These are phyloP conservation scores for Listrodromus nycthemerus DNA, from an alignment of 2,888 invertebrate species.

Conservation along the genomic window DNA sequence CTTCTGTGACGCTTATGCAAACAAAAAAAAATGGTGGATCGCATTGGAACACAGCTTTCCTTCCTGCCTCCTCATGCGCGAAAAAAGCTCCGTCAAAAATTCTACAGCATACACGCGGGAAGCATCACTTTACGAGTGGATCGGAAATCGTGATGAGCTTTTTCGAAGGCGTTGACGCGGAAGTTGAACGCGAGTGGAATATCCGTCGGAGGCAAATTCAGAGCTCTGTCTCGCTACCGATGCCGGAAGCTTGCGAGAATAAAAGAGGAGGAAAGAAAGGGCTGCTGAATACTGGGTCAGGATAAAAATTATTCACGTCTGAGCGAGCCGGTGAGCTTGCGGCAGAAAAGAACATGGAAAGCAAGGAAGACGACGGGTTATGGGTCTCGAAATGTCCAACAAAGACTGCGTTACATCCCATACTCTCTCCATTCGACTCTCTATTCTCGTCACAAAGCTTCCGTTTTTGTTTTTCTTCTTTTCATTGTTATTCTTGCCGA, in stretches of 20 bases:
- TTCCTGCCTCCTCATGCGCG: not conserved
- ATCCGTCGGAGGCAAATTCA: not conserved
- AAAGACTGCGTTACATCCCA: not conserved
- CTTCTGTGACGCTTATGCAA: no score
- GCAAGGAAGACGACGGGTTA: conserved; percentile 7
- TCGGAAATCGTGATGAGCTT: conserved; percentile 16
- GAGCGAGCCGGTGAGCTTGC: conserved; percentile 28
- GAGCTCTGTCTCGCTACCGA: not conserved
- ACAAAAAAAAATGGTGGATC: not conserved
- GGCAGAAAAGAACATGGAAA: conserved; percentile 36
- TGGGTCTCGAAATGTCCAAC: conserved; percentile 4
- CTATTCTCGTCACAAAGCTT: conserved; percentile 44
- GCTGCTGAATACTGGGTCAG: conserved; percentile 42
- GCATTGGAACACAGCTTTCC: not conserved
- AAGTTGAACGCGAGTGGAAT: conserved; percentile 44
- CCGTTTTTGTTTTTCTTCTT: not conserved
- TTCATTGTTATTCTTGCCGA: not conserved
- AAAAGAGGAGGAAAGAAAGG: conserved; percentile 5
- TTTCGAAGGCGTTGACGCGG: conserved; percentile 33
- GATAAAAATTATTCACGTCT: conserved; percentile 32
- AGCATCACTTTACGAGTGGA: not conserved
- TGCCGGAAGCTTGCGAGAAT: not conserved
- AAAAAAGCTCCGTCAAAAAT: not conserved
- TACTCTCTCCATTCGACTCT: not conserved
- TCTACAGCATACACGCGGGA: not conserved